These are phyloP conservation scores for Halyomorpha halys DNA, from an alignment of 1,140 invertebrate species.

Conservation along the genomic window DNA sequence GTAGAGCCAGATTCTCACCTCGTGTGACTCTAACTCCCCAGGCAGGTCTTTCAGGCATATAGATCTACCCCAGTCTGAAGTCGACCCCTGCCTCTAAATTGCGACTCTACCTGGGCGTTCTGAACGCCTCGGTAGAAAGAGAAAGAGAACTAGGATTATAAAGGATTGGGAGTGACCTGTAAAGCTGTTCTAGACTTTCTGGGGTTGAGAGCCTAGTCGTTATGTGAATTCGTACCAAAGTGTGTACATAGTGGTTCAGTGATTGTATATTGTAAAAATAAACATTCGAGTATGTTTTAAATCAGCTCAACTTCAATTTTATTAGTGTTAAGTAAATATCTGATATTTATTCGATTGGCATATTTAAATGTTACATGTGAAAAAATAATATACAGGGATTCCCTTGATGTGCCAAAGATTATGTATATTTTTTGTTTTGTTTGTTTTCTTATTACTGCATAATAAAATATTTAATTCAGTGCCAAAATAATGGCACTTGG, in stretches of 20 bases:
- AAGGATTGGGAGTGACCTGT: conserved; percentile 2
- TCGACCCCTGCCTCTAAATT: conserved; percentile 4
- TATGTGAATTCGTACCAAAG: conserved; percentile 30
- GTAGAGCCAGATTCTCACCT: conserved; percentile 38
- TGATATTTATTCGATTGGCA: conserved; percentile 23
- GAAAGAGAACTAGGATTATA: conserved; percentile 1
- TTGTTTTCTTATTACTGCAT: conserved; percentile 26
- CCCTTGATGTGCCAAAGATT: conserved; percentile 9
- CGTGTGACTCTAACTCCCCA: conserved; percentile 33
- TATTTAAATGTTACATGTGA: conserved; percentile 20
- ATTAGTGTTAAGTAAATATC: conserved; percentile 26
- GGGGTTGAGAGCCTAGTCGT: conserved; percentile 25
- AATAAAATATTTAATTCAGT: conserved; percentile 7
- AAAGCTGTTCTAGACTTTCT: conserved; percentile 9
- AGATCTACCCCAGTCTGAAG: conserved; percentile 21
- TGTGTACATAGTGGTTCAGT: conserved; percentile 28
- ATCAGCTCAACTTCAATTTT: conserved; percentile 28
- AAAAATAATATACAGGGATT: conserved; percentile 6
- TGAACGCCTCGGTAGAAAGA: neutral
- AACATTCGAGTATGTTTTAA: conserved; percentile 12
- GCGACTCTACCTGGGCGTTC: too few relatives aligned
- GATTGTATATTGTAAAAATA: conserved; percentile 16
- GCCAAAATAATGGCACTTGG: neutral
- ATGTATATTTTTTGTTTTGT: conserved; percentile 18
- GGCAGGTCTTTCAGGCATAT: conserved; percentile 15